A percentile compares a stretch with the other conserved stretches of the same genome.
Conservation (phyloP, 2,888 invertebrate genomes). For the Blastobasis adustella region DNA sequence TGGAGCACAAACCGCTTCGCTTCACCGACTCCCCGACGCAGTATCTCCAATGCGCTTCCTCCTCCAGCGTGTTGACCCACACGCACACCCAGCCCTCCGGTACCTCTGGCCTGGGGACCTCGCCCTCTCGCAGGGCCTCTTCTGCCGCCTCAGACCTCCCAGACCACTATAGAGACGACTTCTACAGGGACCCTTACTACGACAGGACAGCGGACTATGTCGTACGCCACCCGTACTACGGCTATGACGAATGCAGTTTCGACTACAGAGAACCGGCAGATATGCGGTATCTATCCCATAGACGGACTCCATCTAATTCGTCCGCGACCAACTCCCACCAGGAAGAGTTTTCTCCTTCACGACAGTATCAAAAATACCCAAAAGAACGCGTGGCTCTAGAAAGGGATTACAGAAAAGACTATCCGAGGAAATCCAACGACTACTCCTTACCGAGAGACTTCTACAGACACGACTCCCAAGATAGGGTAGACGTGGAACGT, state of each 20-base stretch:
- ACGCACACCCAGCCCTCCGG: slow-evolving; percentile 67
- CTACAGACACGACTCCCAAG: slow-evolving; percentile 52
- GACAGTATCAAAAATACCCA: slow-evolving; percentile 42
- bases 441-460: slow-evolving; percentile 56
- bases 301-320: slow-evolving; percentile 86
- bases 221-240: slow-evolving; percentile 50
- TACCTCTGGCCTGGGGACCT: slow-evolving; percentile 70
- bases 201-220: slow-evolving; percentile 64
- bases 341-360: slow-evolving; percentile 61
- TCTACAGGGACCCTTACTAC: slow-evolving; percentile 54
- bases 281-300: slow-evolving; percentile 73
- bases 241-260: slow-evolving; percentile 57
- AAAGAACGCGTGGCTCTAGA: slow-evolving; percentile 29
- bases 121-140: slow-evolving; percentile 79
- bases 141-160: slow-evolving; percentile 72
- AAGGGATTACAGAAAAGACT: slow-evolving; percentile 47
- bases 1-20: slow-evolving; percentile 78
- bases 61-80: slow-evolving; percentile 59
- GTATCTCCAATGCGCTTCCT: slow-evolving; percentile 71
- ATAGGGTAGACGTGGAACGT: slow-evolving; percentile 51
- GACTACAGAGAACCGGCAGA: slow-evolving; percentile 56
- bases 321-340: slow-evolving; percentile 73
- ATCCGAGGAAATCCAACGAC: slow-evolving; percentile 49
- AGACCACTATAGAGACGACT: slow-evolving; percentile 47
- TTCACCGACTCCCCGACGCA: slow-evolving; percentile 86